Evolutionary conservation across 2,888 invertebrate genomes (phyloP).

Genomic region (Dryobota labecula): DNA sequence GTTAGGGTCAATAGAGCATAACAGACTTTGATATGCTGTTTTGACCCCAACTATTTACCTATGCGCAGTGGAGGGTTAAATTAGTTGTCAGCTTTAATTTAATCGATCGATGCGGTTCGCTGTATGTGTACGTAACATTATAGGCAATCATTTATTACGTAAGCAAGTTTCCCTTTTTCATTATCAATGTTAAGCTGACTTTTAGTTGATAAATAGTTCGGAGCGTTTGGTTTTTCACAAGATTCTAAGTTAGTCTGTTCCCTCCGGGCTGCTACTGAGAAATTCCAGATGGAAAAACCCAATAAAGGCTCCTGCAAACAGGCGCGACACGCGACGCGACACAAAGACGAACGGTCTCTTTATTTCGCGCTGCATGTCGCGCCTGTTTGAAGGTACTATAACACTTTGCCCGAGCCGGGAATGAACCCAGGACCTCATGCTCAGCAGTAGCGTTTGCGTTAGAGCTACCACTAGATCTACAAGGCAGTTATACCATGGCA

Average conservation of each 20-base stretch:
- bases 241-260: too few species aligned
- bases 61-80: conserved; percentile 45
- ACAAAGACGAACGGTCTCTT: too few species aligned
- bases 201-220: background rate
- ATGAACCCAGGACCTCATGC: too few species aligned
- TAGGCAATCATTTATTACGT: conserved; percentile 7
- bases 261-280: too few species aligned
- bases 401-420: too few species aligned
- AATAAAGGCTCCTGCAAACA: too few species aligned
- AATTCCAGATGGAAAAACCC: too few species aligned
- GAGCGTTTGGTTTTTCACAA: background rate
- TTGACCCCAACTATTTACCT: conserved; percentile 43
- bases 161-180: conserved; percentile 8
- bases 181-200: background rate
- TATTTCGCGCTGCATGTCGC: too few species aligned
- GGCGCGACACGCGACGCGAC: too few species aligned
- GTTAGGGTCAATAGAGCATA: conserved; percentile 39
- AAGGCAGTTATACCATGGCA: background rate
- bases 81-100: conserved; percentile 38
- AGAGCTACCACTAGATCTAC: too few species aligned
- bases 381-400: too few species aligned
- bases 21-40: conserved; percentile 31
- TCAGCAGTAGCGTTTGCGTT: too few species aligned
- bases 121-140: conserved; percentile 11
- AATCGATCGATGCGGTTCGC: conserved; percentile 21